Evolutionary conservation across 1,140 invertebrate genomes (phyloP), one percentile per base, ranked within the genome.

Genomic region (Watersipora subatra): DNA sequence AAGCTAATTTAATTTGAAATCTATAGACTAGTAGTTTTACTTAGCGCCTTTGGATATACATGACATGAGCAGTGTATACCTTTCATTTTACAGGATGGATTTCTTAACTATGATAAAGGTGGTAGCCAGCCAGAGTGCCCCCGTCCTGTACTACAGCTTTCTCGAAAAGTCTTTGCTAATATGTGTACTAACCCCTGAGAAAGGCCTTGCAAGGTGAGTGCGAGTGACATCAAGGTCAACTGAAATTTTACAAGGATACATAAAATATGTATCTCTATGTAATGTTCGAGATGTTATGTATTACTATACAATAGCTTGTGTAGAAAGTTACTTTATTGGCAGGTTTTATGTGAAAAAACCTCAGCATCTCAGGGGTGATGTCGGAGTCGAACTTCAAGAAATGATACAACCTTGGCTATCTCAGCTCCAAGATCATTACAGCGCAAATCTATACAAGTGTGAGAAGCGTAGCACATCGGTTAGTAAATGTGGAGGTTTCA

Each of bases 171-270:
- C 66, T n/a, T 61, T 76, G 27, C 65, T 78, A 26, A 56, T 76
- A 24, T 78, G 76, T 75, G 71, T 77, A 25, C 66, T 78, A 12
- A 69, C 71, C 57, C 76, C 76, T 25, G 73, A 68, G 27, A 63
- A 66, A 19, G 76, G 74, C 1, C 28, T 77, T 15, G 69, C 69
- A 17, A 59, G 76, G 15, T 77, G n/a, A 46, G n/a, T n/a, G n/a
- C n/a, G n/a, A n/a, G n/a, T n/a, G n/a, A n/a, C n/a, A n/a, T n/a
- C n/a, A n/a, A n/a, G n/a, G n/a, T n/a, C n/a, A n/a, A n/a, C n/a
- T n/a, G n/a, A n/a, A n/a, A n/a, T n/a, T n/a, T n/a, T n/a, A n/a
- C n/a, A n/a, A 46, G n/a, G 7, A 46, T 46, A 12, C n/a, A 46
- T 46, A 46, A 7, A 12, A 46, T 46, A 46, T 46, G 34, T 46